Evolutionary conservation across 2,888 invertebrate genomes (phyloP), one percentile per base, ranked within the genome.

Genomic region (Brachyptera putata): DNA sequence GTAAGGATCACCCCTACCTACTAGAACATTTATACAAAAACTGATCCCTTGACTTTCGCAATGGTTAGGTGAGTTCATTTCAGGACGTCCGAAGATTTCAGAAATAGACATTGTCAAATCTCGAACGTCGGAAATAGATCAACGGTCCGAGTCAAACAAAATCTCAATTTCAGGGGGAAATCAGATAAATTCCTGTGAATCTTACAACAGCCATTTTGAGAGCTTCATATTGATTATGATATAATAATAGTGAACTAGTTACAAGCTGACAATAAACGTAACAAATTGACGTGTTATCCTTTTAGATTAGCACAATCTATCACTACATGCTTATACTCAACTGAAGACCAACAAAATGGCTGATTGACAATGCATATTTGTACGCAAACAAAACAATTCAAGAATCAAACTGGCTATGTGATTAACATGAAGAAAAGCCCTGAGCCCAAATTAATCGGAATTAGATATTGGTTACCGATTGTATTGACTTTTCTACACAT

Each of bases 401-500:
- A n/a, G n/a, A n/a, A n/a, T n/a, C n/a, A n/a, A n/a, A n/a, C n/a
- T n/a, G 7, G 30, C 5, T 30, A 43, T 21, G 16, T 43, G 43
- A 43, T 43, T 14, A 43, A 43, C 21, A 43, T 21, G 43, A 18
- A 21, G 43, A 16, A 43, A 43, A 43, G 43, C 43, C 43, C 43
- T 43, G 43, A 43, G 43, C 43, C 43, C 43, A 43, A 43, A 16
- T 43, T 5, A 11, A 21, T 18, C 21, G 18, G 43, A 43, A 18
- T 11, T 18, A 43, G 43, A 16, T 43, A 11, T 18, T 21, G 11
- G 30, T 43, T 21, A 43, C 50, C 30, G 30, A 50, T 26, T 24
- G 49, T 48, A 50, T 57, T 13, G 61, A 58, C 61, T 61, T 48
- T 58, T 58, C 61, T 61, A 57, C 56, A 34, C 46, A 60, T 30